Evolutionary conservation across 2,888 invertebrate species (phyloP), one percentile per base, ranked within the genome.

Genomic region (Thecocarcelia acutangulata): DNA sequence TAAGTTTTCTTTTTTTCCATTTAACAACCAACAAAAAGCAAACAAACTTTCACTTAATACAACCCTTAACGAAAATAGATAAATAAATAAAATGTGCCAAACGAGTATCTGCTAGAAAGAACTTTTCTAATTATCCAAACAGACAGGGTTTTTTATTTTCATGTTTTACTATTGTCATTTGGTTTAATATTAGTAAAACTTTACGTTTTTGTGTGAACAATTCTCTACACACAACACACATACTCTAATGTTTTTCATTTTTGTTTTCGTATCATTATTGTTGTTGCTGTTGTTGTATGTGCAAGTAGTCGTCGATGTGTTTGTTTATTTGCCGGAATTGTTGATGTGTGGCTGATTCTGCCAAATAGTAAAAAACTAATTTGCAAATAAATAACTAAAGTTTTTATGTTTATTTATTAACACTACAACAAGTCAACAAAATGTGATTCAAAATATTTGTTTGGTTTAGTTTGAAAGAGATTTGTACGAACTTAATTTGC

Each of bases 321-420:
- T 56, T 61, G 17, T 61, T 50, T 56, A 63, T 73, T 50, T 44
- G n/a, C 19, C 28, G 13, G 24, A 21, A 21, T 42, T 59, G 66
- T 33, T 48, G 54, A 76, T 76, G 54, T 76, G 24, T 42, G 42
- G 17, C 12, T 68, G 42, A 69, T 52, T 64, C 50, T 64, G n/a
- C 37, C 40, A 48, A 69, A 73, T 64, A 52, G 24, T 37, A 54
- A 74, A 44, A 82, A 82, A 82, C 81, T 82, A 82, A 82, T 82
- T 82, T 82, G 66, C 78, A 82, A 82, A 82, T 82, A 82, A 82
- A 82, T 78, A 82, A 78, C 78, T 69, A 78, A 82, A 82, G 70
- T 82, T 80, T 82, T 61, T 69, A 21, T 76, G 42, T 17, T 64
- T 59, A 58, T 64, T 63, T 69, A 68, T 58, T 68, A 69, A 74